phyloP scores from a whole-genome alignment of 2,888 invertebrate genomes.

The Tenthredo scrophulariae region DNA sequence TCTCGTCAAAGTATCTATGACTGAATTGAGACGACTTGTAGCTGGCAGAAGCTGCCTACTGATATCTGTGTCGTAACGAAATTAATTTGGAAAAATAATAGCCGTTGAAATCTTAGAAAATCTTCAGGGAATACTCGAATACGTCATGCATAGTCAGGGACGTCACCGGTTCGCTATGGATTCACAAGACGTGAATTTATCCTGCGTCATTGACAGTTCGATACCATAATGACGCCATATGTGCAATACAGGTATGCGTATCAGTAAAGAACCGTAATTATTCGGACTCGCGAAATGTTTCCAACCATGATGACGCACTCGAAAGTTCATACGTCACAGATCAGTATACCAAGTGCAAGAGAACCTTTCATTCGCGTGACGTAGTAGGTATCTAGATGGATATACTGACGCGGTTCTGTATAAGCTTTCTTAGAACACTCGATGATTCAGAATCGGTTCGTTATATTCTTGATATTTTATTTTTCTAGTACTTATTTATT shows the following conservation, averaged over 20 bases:
- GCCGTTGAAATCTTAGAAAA: not conserved
- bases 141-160: not conserved
- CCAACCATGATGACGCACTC: not conserved
- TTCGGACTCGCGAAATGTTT: not conserved
- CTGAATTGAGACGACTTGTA: no score
- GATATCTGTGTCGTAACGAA: not conserved
- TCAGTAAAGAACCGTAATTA: not conserved
- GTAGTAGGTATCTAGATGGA: slow-evolving; percentile 1
- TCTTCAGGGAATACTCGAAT: not conserved
- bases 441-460: not conserved
- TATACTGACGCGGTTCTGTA: not conserved
- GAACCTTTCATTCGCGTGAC: slow-evolving; percentile 13
- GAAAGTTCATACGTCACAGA: not conserved
- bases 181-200: not conserved
- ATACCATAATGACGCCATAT: not conserved
- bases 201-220: not conserved
- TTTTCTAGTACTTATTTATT: not conserved
- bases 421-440: not conserved
- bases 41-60: not conserved
- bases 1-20: not conserved
- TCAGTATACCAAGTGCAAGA: not conserved
- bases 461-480: not conserved
- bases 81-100: not conserved
- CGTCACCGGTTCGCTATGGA: not conserved
- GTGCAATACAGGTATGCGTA: not conserved